Base-by-base conservation (phyloP, 2,888 invertebrate genomes). In the Apamea anceps region DNA sequence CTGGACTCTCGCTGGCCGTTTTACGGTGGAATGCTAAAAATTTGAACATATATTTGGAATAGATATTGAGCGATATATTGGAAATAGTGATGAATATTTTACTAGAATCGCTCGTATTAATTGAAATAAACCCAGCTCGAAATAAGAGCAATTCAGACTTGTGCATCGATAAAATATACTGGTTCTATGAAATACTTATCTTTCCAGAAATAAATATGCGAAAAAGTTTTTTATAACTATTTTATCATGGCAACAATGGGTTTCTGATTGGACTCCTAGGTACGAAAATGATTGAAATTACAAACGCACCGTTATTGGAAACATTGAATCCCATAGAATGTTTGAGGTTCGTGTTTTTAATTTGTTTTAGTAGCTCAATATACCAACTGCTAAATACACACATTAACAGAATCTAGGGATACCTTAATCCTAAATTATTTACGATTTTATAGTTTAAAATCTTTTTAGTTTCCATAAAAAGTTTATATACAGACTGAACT, bases 1-100 rank as follows among this genome's bases (percentile, higher is more conserved):
- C 89, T 92, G 86, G 87, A 89, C 89, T 88, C 89, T 87, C 85
- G 67, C 74, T 77, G 75, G 80, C 74, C 80, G 45, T 80, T 83
- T 72, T 68, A 72, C 80, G 71, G 67, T 65, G 74, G 28, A 81
- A 75, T 75, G 28, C 48, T 2, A 66, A 77, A 62, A 77, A 62
- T 45, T 62, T 32, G 1, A 45, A 76, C n/a, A 60, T 48, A 32
- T 75, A 73, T 63, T 76, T 76, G 63, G 62, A 75, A 74, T 72
- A 62, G 57, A 68, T 78, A 65, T 62, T 62, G n/a, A 76, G 15
- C 42, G 57, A 73, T 66, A 74, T 78, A 75, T 82, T 60, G 62
- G 54, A 54, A 66, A 73, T 63, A 60, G 42, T 45, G 18, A 73
- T 48, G 48, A 77, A 13, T 8, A 65, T 15, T 78, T 63, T 66